phyloP scores from a whole-genome alignment of 1,140 invertebrate species.

The Zaprionus africanus region DNA sequence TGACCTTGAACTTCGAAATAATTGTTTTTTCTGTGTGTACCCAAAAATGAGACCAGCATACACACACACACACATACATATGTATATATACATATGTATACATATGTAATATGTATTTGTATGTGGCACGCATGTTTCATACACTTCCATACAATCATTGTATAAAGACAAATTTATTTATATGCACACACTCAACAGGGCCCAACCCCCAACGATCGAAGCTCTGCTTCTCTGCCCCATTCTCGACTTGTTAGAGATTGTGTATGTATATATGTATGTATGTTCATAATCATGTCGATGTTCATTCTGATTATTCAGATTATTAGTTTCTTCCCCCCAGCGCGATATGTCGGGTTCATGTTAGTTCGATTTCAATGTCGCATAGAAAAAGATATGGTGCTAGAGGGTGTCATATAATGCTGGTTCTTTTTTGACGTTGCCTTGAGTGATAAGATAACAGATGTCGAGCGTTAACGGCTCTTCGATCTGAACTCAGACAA shows the following conservation, averaged over 20 bases:
- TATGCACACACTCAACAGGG: not conserved
- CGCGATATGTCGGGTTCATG: not conserved
- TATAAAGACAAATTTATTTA: slow-evolving; percentile 7
- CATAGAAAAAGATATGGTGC: not conserved
- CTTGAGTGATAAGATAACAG: not conserved
- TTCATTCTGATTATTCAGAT: not conserved
- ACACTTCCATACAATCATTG: not conserved
- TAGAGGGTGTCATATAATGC: not conserved
- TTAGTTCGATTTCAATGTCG: not conserved
- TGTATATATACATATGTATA: slow-evolving; percentile 24
- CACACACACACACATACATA: not conserved
- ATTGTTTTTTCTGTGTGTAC: slow-evolving; percentile 48
- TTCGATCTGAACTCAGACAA: not conserved
- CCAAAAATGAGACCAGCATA: slow-evolving; percentile 63
- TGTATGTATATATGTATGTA: not conserved
- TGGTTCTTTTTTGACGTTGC: not conserved
- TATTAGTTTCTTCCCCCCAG: not conserved
- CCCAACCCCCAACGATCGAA: not conserved
- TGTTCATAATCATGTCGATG: not conserved
- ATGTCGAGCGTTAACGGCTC: not conserved
- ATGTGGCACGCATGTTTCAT: slow-evolving; percentile 34
- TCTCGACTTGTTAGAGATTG: not conserved
- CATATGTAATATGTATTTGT: slow-evolving; percentile 18
- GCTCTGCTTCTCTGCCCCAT: not conserved
- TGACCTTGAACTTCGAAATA: slow-evolving; percentile 84